Percentiles rank a stretch among this genome's conserved stretches.
Evolutionary conservation across 1,140 invertebrate species (phyloP).

Genomic region (Medauroidea extradentata): DNA sequence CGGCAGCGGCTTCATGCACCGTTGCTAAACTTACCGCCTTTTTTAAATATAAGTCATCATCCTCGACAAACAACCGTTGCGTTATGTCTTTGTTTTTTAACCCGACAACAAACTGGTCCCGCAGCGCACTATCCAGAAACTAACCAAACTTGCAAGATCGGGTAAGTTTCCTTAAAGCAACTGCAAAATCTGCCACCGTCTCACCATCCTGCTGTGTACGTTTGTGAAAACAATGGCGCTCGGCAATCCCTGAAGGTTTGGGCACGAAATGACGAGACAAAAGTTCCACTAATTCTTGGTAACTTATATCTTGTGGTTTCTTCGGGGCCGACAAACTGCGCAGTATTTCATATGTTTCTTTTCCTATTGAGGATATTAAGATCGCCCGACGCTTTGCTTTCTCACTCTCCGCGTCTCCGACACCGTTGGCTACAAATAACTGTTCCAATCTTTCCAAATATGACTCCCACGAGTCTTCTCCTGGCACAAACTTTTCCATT

Average conservation of each 20-base stretch:
- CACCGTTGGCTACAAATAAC: not conserved
- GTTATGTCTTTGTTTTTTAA: constrained; percentile 1
- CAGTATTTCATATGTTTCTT: not conserved
- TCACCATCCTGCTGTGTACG: not conserved
- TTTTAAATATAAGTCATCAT: not conserved
- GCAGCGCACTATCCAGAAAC: not conserved
- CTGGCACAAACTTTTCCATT: too few relatives aligned
- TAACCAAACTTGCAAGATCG: not conserved
- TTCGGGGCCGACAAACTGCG: not conserved
- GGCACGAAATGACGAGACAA: not conserved
- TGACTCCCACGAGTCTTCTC: constrained; percentile 1
- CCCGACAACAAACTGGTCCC: not conserved
- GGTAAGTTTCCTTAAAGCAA: not conserved
- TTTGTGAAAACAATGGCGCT: not conserved
- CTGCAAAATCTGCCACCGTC: not conserved
- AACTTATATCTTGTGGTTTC: not conserved
- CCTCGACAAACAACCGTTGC: not conserved
- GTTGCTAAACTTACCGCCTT: not conserved
- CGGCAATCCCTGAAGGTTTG: not conserved
- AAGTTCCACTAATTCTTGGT: not conserved
- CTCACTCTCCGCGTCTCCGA: not conserved
- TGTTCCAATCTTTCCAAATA: not conserved
- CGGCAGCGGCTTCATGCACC: not conserved
- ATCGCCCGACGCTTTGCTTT: not conserved
- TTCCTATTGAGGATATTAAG: not conserved